Conservation (phyloP, 1,140 invertebrate species). For the Magallana ariakensis region DNA sequence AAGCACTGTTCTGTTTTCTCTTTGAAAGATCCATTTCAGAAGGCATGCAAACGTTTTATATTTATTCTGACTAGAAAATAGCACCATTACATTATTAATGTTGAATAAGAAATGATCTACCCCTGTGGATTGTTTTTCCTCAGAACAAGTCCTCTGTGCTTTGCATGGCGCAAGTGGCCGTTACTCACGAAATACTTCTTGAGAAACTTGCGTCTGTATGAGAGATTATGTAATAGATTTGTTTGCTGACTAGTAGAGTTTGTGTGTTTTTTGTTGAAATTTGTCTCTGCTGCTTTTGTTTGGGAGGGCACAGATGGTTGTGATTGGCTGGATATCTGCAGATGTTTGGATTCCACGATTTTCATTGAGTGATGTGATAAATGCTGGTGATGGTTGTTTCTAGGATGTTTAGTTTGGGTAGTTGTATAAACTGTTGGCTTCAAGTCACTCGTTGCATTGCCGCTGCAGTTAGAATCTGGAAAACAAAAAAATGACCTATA, state of each 20-base stretch:
- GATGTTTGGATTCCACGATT: not conserved
- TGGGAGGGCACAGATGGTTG: not conserved
- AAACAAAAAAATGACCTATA: constrained; percentile 31
- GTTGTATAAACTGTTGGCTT: not conserved
- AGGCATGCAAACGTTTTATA: too few relatives aligned
- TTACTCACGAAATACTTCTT: constrained; percentile 53
- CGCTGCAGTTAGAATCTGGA: constrained; percentile 49
- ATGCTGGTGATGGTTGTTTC: not conserved
- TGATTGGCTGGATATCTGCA: not conserved
- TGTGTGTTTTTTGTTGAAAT: not conserved
- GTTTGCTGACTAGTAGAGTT: not conserved
- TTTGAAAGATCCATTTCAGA: too few relatives aligned
- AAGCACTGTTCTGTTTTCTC: too few relatives aligned
- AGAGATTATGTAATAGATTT: constrained; percentile 29
- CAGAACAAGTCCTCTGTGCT: constrained; percentile 47
- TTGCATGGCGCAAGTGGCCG: constrained; percentile 57
- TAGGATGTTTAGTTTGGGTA: not conserved
- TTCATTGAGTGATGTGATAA: constrained; percentile 37
- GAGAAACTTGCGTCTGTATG: constrained; percentile 45
- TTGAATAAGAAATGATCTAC: not conserved
- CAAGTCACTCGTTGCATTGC: not conserved
- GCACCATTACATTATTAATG: constrained; percentile 18
- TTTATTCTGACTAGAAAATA: not conserved
- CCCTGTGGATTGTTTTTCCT: not conserved
- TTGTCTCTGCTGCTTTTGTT: not conserved